phyloP scores from a whole-genome alignment of 2,113 vertebrate genomes.

The Corydoras sp. region DNA sequence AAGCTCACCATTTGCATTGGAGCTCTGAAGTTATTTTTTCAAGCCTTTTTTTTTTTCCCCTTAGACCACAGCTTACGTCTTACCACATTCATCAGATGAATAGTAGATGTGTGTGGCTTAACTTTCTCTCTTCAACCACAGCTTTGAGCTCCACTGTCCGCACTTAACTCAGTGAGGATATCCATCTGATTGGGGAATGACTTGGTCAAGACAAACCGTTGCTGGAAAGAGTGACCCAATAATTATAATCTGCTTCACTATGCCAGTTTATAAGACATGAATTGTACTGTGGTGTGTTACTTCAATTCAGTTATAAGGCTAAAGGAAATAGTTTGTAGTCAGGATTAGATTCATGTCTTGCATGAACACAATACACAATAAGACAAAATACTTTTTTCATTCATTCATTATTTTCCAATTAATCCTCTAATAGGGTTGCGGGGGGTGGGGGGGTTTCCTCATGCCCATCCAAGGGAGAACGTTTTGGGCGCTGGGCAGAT shows the following conservation, averaged over 20 bases:
- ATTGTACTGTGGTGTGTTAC: slow-evolving; percentile 1
- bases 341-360: too few relatives aligned
- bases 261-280: slow-evolving; percentile 10
- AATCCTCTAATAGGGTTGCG: too few relatives aligned
- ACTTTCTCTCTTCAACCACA: slow-evolving; percentile 49
- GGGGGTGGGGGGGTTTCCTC: too few relatives aligned
- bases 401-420: too few relatives aligned
- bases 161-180: slow-evolving; percentile 33
- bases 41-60: slow-evolving; percentile 39
- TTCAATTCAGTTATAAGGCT: neutral
- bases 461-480: too few relatives aligned
- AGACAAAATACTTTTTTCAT: too few relatives aligned
- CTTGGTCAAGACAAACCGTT: slow-evolving; percentile 34
- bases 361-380: too few relatives aligned
- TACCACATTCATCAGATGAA: slow-evolving; percentile 51
- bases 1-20: slow-evolving; percentile 20
- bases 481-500: too few relatives aligned
- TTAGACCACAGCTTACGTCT: slow-evolving; percentile 42
- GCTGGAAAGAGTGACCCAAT: slow-evolving; percentile 38
- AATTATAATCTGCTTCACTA: slow-evolving; percentile 1
- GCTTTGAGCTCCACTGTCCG: slow-evolving; percentile 43
- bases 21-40: slow-evolving; percentile 30
- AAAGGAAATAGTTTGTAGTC: neutral
- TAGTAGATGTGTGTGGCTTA: slow-evolving; percentile 41
- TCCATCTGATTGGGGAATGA: slow-evolving; percentile 16